These are phyloP conservation scores for Podabrus alpinus DNA, from an alignment of 2,888 invertebrate species.

Conservation along the genomic window DNA sequence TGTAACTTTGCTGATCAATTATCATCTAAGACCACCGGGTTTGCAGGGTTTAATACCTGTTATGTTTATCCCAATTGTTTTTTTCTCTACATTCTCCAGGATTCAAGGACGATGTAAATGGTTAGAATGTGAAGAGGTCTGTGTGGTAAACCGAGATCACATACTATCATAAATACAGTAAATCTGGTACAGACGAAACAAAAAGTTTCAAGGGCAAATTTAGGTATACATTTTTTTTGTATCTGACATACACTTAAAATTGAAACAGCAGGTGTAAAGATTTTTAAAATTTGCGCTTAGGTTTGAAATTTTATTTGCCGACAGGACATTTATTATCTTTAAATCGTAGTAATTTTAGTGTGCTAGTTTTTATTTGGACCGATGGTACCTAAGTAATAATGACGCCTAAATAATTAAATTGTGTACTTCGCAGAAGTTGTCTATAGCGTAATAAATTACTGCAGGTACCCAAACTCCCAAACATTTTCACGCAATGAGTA, in stretches of 20 bases:
- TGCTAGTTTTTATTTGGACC: conserved; percentile 10
- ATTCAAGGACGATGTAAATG: conserved; percentile 22
- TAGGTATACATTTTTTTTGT: conserved; percentile 27
- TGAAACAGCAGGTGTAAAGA: conserved; percentile 29
- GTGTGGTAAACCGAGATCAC: conserved; percentile 11
- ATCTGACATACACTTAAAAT: conserved; percentile 24
- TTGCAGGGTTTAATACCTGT: conserved; percentile 39
- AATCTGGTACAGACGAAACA: conserved; percentile 26
- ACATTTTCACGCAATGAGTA: neutral
- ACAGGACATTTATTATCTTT: conserved; percentile 32
- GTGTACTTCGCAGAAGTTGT: neutral
- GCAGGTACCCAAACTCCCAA: neutral
- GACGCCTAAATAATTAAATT: conserved; percentile 1
- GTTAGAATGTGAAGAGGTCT: conserved; percentile 19
- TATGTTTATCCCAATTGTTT: conserved; percentile 25
- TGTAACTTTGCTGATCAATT: conserved; percentile 40
- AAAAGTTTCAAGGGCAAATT: conserved; percentile 32
- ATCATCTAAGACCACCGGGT: conserved; percentile 42
- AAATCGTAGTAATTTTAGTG: conserved; percentile 25
- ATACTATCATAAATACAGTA: conserved; percentile 18
- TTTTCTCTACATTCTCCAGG: conserved; percentile 15
- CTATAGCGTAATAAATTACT: neutral
- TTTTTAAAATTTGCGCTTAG: conserved; percentile 23
- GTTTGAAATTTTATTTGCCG: conserved; percentile 34
- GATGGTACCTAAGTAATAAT: conserved; percentile 9